Evolutionary conservation across 1,140 invertebrate species (phyloP).

Genomic region (Tribolium castaneum): DNA sequence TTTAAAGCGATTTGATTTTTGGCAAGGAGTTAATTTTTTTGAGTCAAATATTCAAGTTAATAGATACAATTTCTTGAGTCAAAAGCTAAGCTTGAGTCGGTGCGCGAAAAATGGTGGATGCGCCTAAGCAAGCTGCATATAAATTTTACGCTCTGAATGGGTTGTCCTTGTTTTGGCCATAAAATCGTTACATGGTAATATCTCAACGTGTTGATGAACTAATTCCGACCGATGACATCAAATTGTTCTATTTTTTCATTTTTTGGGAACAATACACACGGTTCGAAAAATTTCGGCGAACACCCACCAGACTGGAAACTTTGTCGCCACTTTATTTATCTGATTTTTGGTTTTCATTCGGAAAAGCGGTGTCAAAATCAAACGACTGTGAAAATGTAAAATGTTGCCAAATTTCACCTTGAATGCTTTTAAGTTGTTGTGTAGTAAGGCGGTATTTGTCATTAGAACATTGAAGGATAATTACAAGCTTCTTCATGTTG

Average conservation of each 20-base stretch:
- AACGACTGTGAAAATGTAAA: background rate
- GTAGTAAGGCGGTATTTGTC: background rate
- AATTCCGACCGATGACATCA: conserved; percentile 41
- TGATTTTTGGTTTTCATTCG: conserved; percentile 10
- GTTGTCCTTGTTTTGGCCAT: conserved; percentile 41
- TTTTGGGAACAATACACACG: conserved; percentile 9
- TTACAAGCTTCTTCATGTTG: background rate
- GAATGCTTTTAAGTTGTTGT: background rate
- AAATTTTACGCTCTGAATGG: conserved; percentile 46
- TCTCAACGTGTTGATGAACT: conserved; percentile 44
- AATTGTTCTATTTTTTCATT: conserved; percentile 40
- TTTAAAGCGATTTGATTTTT: too few species aligned
- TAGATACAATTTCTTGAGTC: too few species aligned
- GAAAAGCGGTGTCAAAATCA: background rate
- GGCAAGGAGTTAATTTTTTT: too few species aligned
- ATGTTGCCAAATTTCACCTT: conserved; percentile 14
- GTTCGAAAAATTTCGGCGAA: conserved; percentile 5
- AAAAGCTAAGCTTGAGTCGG: background rate
- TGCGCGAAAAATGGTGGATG: background rate
- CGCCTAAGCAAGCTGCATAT: conserved; percentile 2
- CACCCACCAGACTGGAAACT: conserved; percentile 33
- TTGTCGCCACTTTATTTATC: background rate
- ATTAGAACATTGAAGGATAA: background rate
- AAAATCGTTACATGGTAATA: conserved; percentile 33
- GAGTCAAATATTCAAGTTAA: too few species aligned